Evolutionary conservation across 1,140 invertebrate genomes (phyloP), one percentile per base, ranked within the genome.

Genomic region (Colletes latitarsis): DNA sequence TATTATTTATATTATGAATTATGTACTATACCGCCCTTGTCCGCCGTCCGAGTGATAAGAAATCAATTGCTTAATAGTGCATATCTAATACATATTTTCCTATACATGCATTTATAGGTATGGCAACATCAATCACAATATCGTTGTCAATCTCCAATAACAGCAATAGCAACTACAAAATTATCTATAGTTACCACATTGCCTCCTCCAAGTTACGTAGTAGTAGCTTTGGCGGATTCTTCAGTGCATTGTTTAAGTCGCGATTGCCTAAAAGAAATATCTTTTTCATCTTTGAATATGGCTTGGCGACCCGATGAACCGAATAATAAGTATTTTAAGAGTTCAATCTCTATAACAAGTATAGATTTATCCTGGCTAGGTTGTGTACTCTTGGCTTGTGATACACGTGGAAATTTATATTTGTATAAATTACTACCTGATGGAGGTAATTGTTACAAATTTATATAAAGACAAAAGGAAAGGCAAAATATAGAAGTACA

Each of bases 291-390:
- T 8, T 88, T 95, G n/a, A 94, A 93, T 70, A 92, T 94, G 85
- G 90, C 89, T 53, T 94, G 93, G 90, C 88, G 93, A 68, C 92
- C 94, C 82, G 94, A 95, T 84, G 94, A 94, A 86, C 92, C 92
- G 68, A 88, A 88, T 75, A 87, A 92, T 64, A 95, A 95, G 89
- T 93, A 93, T 87, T 89, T 92, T 75, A 91, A 92, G 88, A 89
- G 88, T 63, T 91, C 90, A 62, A 79, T 92, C 30, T 93, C 94
- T 82, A 95, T 96, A 83, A 94, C 94, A 64, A 94, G 94, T 88
- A 96, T 96, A 89, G 96, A 97, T 88, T 94, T 97, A 74, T 97
- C 96, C 0, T 96, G 95, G 94, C 93, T 97, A 69, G 97, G 97
- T 52, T 96, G 96, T 88, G 94, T 96, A 55, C 92, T 97, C n/a